phyloP scores from a whole-genome alignment of 2,888 invertebrate species.

The Dryococelus australis region DNA sequence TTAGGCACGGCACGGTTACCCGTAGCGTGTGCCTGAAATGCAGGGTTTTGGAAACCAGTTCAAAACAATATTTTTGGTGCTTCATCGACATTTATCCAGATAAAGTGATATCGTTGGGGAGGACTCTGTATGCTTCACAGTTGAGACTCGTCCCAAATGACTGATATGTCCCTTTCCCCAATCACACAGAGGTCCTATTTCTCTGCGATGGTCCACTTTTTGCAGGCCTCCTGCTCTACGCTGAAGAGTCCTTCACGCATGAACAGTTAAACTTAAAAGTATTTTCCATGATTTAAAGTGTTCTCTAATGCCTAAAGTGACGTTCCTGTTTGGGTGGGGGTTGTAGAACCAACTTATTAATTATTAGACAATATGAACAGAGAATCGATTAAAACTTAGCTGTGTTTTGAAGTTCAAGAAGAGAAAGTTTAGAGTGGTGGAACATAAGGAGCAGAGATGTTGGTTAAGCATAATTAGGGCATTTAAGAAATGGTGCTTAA shows the following conservation, averaged over 20 bases:
- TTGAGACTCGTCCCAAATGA: neutral
- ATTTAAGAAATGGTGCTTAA: neutral
- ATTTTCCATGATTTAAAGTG: neutral
- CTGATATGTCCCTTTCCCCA: neutral
- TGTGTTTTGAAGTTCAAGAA: neutral
- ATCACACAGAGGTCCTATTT: neutral
- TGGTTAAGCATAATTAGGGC: neutral
- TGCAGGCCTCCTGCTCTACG: neutral
- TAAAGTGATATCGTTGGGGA: neutral
- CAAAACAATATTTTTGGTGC: neutral
- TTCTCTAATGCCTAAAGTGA: slow-evolving; percentile 3
- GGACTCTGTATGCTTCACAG: neutral
- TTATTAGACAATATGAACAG: neutral
- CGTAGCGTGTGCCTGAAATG: too few relatives aligned
- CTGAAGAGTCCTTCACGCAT: neutral
- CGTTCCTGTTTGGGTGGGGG: slow-evolving; percentile 7
- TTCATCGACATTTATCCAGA: neutral
- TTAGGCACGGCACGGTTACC: neutral
- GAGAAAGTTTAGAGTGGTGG: neutral
- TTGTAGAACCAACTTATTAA: neutral
- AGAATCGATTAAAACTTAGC: neutral
- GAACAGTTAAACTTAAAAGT: neutral
- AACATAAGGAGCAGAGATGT: neutral
- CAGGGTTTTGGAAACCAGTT: neutral
- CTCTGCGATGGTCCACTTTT: neutral